Evolutionary conservation across 2,797 vertebrate genomes (phyloP), one percentile per base, ranked within the genome.

Genomic region (Diplodus sargus): DNA sequence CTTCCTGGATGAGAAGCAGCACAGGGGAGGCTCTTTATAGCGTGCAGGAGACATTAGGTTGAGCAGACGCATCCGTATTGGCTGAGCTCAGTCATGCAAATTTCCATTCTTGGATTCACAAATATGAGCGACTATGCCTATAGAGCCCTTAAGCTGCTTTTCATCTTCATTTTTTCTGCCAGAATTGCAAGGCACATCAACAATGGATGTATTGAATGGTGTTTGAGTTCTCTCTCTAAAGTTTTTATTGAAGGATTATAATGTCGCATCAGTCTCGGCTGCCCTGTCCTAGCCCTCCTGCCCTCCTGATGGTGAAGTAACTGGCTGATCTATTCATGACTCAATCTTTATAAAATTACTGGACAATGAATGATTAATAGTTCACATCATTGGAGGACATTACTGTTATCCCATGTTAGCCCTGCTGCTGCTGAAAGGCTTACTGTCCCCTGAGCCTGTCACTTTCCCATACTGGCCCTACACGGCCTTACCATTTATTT

Each of bases 61-160:
- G 20, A 84, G 79, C 11, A 65, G 72, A 66, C 64, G 70, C 39
- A 58, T 82, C 61, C 9, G 3, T 56, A 64, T 58, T 64, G 73
- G 71, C 75, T 75, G 43, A 48, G 64, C 70, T 61, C 62, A 80
- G 73, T 80, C 58, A 73, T 86, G 61, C 70, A 82, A 67, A 86
- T 87, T 78, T 74, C 58, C 16, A 4, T 22, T 53, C 54, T 49
- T 34, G 42, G 65, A 67, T 85, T 83, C 70, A 54, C 52, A 67
- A 67, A 77, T 52, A 70, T 25, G 51, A 78, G 70, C 4, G 20
- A 68, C 62, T 69, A 42, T 39, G 68, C 48, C 75, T 66, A 54
- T 47, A 73, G 62, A 85, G 57, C 65, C 51, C 25, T 82, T 77
- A 88, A 88, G 79, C 87, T 0, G 79, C 79, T 85, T 89, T 80